Percentiles rank a stretch among this genome's conserved stretches.
Conservation (phyloP, 2,888 invertebrate species). For the Polymixis lichenea region DNA sequence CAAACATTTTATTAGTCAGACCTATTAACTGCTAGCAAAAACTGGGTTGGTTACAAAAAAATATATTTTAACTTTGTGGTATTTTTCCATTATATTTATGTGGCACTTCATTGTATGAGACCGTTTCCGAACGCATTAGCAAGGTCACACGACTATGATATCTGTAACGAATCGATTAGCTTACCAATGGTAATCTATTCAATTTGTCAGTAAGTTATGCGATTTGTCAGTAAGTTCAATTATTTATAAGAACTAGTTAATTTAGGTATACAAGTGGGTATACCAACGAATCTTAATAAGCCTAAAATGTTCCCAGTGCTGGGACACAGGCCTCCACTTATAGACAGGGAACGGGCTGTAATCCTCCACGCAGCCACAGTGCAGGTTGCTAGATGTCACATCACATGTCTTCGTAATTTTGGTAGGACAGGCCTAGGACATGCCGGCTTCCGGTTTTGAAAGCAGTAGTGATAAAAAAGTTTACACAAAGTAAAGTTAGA, state of each 20-base stretch:
- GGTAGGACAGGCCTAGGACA: too few species aligned
- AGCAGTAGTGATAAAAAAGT: too few species aligned
- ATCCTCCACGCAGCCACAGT: too few species aligned
- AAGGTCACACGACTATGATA: conserved; percentile 18
- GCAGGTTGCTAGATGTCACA: too few species aligned
- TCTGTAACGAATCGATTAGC: not conserved
- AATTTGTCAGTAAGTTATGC: not conserved
- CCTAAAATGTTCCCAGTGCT: too few species aligned
- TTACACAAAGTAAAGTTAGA: too few species aligned
- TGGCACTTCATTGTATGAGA: not conserved
- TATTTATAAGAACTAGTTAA: not conserved
- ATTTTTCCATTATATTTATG: conserved; percentile 25
- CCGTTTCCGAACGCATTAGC: conserved; percentile 6
- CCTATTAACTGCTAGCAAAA: conserved; percentile 42
- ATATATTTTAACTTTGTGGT: conserved; percentile 12
- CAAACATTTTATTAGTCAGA: conserved; percentile 42
- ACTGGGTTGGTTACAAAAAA: conserved; percentile 30
- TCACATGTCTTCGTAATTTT: too few species aligned
- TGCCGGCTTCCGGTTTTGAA: too few species aligned
- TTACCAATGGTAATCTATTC: not conserved
- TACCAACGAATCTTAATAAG: not conserved
- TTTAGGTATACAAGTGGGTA: not conserved
- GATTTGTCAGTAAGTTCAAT: not conserved
- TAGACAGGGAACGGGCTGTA: too few species aligned
- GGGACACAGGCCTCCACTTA: too few species aligned